Conservation (phyloP, 1,140 invertebrate genomes). For the Helicoverpa zea region DNA sequence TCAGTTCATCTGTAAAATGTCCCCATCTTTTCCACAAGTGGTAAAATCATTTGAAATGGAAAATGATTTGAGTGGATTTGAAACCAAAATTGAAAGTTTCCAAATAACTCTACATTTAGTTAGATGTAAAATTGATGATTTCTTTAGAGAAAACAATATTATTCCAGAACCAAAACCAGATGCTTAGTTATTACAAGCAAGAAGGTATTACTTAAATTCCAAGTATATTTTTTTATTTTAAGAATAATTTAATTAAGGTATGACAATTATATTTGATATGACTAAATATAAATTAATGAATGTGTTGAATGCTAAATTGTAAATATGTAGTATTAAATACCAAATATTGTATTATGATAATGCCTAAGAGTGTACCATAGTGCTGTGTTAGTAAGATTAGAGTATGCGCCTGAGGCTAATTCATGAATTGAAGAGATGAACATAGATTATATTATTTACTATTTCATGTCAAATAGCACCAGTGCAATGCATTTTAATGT, state of each 20-base stretch:
- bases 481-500: slow-evolving; percentile 32
- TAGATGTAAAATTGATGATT: slow-evolving; percentile 75
- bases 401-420: slow-evolving; percentile 23
- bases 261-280: slow-evolving; percentile 44
- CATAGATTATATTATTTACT: slow-evolving; percentile 35
- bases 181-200: background rate
- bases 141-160: slow-evolving; percentile 70
- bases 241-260: slow-evolving; percentile 20
- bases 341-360: slow-evolving; percentile 42
- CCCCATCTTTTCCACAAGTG: slow-evolving; percentile 74
- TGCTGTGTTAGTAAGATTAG: slow-evolving; percentile 42
- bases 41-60: slow-evolving; percentile 74
- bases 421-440: background rate
- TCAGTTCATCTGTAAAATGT: slow-evolving; percentile 81
- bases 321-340: slow-evolving; percentile 39
- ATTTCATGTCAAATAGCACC: slow-evolving; percentile 36
- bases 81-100: slow-evolving; percentile 65
- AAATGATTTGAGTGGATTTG: slow-evolving; percentile 65
- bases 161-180: slow-evolving; percentile 46
- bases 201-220: background rate
- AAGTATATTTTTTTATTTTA: slow-evolving; percentile 30
- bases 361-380: slow-evolving; percentile 45
- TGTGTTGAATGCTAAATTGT: slow-evolving; percentile 41
- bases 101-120: slow-evolving; percentile 73
- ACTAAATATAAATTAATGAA: slow-evolving; percentile 22